Base-by-base conservation (phyloP, 2,888 invertebrate genomes). In the Tridacna gigas region DNA sequence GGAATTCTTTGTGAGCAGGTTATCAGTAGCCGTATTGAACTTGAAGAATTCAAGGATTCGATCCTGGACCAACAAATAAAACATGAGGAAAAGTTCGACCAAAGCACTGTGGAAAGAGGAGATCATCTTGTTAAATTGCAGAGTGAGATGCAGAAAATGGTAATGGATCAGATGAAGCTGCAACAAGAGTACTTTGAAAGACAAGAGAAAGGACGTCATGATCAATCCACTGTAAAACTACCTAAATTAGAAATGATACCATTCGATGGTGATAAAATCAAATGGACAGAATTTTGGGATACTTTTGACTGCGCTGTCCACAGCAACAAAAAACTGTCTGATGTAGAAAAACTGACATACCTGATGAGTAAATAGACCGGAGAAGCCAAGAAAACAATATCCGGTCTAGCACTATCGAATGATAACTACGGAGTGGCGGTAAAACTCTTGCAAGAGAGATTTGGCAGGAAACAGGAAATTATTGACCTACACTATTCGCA, bases 221-320 rank as follows among this genome's bases (percentile, higher is more conserved):
- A 74, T 13, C 47, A 51, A 22, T 37, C 56, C 12, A 26, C 76
- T 47, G 77, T 80, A 48, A 82, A 79, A 65, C 48, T 82, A 22
- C 82, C 82, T 0, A 79, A 79, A 18, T 22, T 75, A 26, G 79
- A 79, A 28, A 74, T 82, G 45, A 47, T 48, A 37, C n/a, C 13
- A 7, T 82, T 82, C 61, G 61, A 26, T 65, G 82, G 76, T 61
- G 56, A 79, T n/a, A 66, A 60, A 20, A 18, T 79, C 28, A 18
- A 83, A 15, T 79, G 71, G 83, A 47, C 45, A 45, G 76, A 71
- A 47, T 82, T 82, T 65, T 63, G 82, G 82, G 79, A 82, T 18
- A 60, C 79, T 37, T 82, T 75, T 63, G 75, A 63, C 13, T 75
- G 67, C 28, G 63, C 79, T n/a, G 65, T 82, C 12, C 67, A 82